Base-by-base conservation (phyloP, 2,797 vertebrate species). In the Heteromormyrus szaboi region DNA sequence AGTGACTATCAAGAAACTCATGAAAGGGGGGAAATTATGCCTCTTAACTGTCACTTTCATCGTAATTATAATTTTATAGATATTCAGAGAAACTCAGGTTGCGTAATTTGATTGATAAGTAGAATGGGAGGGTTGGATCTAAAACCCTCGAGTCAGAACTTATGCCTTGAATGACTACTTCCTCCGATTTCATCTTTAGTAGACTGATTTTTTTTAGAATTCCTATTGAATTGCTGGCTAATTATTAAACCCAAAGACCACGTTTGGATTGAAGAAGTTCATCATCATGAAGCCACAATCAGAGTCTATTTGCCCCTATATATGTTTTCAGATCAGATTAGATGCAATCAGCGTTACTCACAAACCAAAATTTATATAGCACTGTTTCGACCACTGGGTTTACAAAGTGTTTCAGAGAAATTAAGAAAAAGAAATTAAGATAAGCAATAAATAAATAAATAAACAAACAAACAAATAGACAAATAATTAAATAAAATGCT, bases 291-390 rank as follows among this genome's bases (percentile, higher is more conserved):
- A 68, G 29, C 29, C 62, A 14, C 12, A 37, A 68, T 33, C 29
- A 33, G 22, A 17, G 50, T 37, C 25, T 59, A 25, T 53, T 29
- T 86, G 25, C 33, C 33, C 29, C 50, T 19, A 19, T 4, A 4
- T 54, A 86, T 86, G 51, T 86, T 41, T 86, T 86, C 7, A 86
- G 53, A 37, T 86, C 85, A 37, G 50, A 9, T 86, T 37, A 56
- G 3, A 41, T 41, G 29, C 65, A 68, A 33, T 68, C 65, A 59
- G n/a, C 56, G 4, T 29, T 65, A 22, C 25, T 65, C 22, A 29
- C 22, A 29, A 33, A 68, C 12, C 65, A 68, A 68, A 68, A 29
- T 68, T 33, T 33, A 33, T 68, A 68, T 37, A 68, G 29, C 65
- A 37, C 65, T 68, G 29, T 33, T 68, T 68, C 3, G 14, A 68